Percentiles rank a stretch among this genome's conserved stretches.
Evolutionary conservation across 2,797 vertebrate species (phyloP).

Genomic region (Phataginus tricuspis): DNA sequence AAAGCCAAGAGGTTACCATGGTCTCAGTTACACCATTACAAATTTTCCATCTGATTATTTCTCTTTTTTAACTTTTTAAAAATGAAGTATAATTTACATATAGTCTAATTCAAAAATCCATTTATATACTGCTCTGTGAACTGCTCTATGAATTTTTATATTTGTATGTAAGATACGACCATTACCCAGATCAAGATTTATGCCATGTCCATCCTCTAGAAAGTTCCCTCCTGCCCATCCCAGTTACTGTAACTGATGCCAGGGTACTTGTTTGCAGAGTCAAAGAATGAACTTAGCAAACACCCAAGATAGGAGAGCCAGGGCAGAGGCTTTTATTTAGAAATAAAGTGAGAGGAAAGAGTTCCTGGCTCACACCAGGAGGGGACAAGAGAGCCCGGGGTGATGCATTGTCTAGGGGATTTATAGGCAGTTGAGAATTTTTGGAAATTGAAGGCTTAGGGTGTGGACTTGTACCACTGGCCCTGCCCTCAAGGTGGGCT

Average conservation of each 20-base stretch:
- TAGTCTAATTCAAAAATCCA: not conserved
- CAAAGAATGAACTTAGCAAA: too few species aligned
- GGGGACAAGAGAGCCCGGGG: too few species aligned
- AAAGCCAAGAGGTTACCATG: fast-evolving
- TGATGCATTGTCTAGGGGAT: too few species aligned
- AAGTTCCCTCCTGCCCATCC: not conserved
- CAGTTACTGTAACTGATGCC: not conserved
- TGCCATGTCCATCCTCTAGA: not conserved
- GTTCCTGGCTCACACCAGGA: too few species aligned
- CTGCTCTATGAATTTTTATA: not conserved
- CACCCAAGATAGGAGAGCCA: too few species aligned
- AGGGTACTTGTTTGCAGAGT: too few species aligned
- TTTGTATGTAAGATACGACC: not conserved
- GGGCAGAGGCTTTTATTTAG: too few species aligned
- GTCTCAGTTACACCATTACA: not conserved
- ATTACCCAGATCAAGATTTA: not conserved
- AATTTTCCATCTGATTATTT: not conserved
- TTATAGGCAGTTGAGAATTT: too few species aligned
- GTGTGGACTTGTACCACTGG: too few species aligned
- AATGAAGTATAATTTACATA: not conserved
- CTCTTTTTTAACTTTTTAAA: not conserved
- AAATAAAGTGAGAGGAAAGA: too few species aligned
- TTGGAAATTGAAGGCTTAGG: too few species aligned
- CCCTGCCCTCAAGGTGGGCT: too few species aligned
- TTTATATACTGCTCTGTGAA: not conserved